Evolutionary conservation across 2,797 vertebrate species (phyloP).

Genomic region (Gymnocypris eckloni): DNA sequence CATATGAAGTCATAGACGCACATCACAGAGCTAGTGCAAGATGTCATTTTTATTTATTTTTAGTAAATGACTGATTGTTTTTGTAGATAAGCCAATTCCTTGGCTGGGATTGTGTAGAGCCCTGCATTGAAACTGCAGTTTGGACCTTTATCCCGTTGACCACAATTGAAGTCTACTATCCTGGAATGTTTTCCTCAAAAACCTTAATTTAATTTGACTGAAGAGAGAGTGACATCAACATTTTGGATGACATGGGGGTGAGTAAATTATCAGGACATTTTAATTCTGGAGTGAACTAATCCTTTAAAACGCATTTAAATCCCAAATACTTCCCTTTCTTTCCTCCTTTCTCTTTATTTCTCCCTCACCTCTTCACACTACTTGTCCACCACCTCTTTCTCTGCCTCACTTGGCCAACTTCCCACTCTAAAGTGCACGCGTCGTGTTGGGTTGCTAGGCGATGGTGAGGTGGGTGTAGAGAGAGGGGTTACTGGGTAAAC

Average conservation of each 20-base stretch:
- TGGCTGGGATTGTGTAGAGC: not conserved
- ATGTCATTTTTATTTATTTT: not conserved
- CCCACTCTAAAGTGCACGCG: constrained; percentile 63
- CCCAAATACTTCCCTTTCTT: constrained; percentile 22
- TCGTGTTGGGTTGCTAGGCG: constrained; percentile 66
- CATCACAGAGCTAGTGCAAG: not conserved
- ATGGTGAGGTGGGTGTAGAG: constrained; percentile 66
- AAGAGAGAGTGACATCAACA: not conserved
- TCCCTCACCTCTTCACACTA: constrained; percentile 48
- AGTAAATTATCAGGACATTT: not conserved
- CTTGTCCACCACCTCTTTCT: constrained; percentile 60
- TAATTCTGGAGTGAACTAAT: not conserved
- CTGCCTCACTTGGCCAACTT: constrained; percentile 62
- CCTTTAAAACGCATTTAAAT: not conserved
- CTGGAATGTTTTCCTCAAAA: not conserved
- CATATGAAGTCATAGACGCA: not conserved
- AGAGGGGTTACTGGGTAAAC: constrained; percentile 65
- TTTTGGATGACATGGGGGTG: not conserved
- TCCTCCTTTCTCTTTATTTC: constrained; percentile 29
- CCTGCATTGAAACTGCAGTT: not conserved
- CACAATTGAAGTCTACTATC: not conserved
- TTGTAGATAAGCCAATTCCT: not conserved
- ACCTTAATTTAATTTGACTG: not conserved
- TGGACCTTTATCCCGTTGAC: not conserved
- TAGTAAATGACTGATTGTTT: no score